phyloP scores from a whole-genome alignment of 2,797 vertebrate genomes.

The Spondyliosoma cantharus region DNA sequence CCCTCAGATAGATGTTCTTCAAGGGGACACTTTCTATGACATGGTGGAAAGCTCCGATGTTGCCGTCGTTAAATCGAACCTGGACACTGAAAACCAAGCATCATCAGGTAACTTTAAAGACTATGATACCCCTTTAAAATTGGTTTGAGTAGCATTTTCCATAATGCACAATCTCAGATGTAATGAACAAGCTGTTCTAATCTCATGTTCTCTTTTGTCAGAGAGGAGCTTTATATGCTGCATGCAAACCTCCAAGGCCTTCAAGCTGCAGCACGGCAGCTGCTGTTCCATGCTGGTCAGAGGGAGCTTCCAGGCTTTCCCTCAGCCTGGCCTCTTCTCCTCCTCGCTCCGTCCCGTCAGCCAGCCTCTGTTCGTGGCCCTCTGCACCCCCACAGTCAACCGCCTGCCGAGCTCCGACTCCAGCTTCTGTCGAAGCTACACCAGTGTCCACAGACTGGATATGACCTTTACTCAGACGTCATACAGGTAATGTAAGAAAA shows the following conservation, averaged over 20 bases:
- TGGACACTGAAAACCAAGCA: slow-evolving; percentile 69
- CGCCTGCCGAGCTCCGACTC: slow-evolving; percentile 44
- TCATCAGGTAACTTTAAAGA: slow-evolving; percentile 74
- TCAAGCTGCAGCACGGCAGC: slow-evolving; percentile 78
- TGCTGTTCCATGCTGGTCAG: slow-evolving; percentile 80
- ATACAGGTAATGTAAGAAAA: slow-evolving; percentile 77
- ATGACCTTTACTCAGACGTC: slow-evolving; percentile 84
- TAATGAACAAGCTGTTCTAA: background rate
- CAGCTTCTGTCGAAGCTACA: slow-evolving; percentile 70
- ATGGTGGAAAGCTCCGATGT: slow-evolving; percentile 78
- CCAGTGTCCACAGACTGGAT: slow-evolving; percentile 82
- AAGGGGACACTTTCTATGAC: slow-evolving; percentile 84
- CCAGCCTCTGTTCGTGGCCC: slow-evolving; percentile 80
- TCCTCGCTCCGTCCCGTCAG: background rate
- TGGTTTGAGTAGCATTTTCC: background rate
- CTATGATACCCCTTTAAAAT: background rate
- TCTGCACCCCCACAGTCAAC: slow-evolving; percentile 82
- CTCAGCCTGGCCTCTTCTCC: slow-evolving; percentile 6
- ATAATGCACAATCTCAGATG: background rate
- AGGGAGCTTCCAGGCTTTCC: slow-evolving; percentile 75
- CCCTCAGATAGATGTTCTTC: slow-evolving; percentile 86
- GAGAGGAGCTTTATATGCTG: slow-evolving; percentile 85
- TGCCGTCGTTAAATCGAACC: slow-evolving; percentile 67
- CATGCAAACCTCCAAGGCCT: slow-evolving; percentile 85
- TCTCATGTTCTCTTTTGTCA: slow-evolving; percentile 54